Conservation (phyloP, 1,140 invertebrate genomes). For the Drosophila tristis region DNA sequence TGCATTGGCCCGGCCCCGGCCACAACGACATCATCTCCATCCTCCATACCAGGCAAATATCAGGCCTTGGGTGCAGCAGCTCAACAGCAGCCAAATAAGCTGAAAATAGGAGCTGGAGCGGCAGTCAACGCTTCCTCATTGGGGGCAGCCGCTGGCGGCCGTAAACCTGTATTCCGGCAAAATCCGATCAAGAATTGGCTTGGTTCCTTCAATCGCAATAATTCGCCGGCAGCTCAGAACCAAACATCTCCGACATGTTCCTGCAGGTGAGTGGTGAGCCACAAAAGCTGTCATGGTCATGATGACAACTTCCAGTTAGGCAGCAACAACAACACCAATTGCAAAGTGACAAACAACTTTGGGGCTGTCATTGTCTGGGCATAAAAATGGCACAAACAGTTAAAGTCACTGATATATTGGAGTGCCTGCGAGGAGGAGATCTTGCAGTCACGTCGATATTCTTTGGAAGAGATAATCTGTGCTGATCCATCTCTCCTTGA, state of each 20-base stretch:
- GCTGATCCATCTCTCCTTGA: not conserved
- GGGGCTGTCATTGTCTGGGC: conserved; percentile 67
- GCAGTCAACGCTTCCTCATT: conserved; percentile 24
- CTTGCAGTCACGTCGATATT: conserved; percentile 41
- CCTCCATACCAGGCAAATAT: conserved; percentile 81
- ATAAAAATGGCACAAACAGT: conserved; percentile 68
- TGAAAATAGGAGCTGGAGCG: conserved; percentile 45
- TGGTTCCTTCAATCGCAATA: conserved; percentile 80
- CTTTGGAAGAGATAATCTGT: not conserved
- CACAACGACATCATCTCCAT: conserved; percentile 38
- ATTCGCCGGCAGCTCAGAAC: conserved; percentile 75
- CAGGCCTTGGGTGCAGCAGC: conserved; percentile 67
- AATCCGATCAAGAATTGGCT: conserved; percentile 84
- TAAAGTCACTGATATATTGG: conserved; percentile 52
- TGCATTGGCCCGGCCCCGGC: conserved; percentile 47
- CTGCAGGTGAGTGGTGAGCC: conserved; percentile 68
- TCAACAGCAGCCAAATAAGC: conserved; percentile 71
- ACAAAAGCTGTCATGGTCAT: conserved; percentile 64
- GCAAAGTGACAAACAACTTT: conserved; percentile 47
- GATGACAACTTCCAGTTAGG: conserved; percentile 69
- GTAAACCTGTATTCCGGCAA: conserved; percentile 78
- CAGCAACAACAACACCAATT: conserved; percentile 23
- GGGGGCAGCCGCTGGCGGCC: conserved; percentile 34
- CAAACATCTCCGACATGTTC: conserved; percentile 74
- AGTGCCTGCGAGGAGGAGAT: conserved; percentile 36